A percentile compares a stretch with the other conserved stretches of the same genome.
phyloP scores from a whole-genome alignment of 2,888 invertebrate species.

The Stenolophus ochropezus region DNA sequence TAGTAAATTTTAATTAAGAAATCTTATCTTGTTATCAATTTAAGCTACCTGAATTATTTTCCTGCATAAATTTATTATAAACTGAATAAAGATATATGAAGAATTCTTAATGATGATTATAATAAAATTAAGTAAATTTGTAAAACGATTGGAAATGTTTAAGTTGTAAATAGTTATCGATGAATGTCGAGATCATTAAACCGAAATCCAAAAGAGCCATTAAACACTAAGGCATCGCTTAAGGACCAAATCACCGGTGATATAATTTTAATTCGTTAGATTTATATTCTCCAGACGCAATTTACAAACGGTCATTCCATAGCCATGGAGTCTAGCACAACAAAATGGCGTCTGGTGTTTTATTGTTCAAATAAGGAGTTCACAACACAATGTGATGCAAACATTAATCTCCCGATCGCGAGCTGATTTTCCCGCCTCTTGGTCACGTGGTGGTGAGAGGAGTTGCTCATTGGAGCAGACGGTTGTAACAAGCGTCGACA shows the following conservation, averaged over 20 bases:
- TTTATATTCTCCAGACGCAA: constrained; percentile 51
- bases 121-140: constrained; percentile 32
- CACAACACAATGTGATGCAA: constrained; percentile 54
- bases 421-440: constrained; percentile 66
- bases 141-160: constrained; percentile 19
- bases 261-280: constrained; percentile 56
- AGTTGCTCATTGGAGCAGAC: constrained; percentile 41
- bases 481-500: constrained; percentile 64
- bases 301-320: constrained; percentile 42
- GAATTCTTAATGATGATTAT: constrained; percentile 15
- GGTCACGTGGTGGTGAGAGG: constrained; percentile 65
- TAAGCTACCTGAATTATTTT: background rate
- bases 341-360: constrained; percentile 61
- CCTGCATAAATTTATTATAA: too few relatives aligned
- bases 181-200: constrained; percentile 39
- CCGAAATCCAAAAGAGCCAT: constrained; percentile 39
- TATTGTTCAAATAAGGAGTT: constrained; percentile 61
- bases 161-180: constrained; percentile 12
- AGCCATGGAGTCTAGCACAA: constrained; percentile 41
- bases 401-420: constrained; percentile 55
- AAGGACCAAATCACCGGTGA: constrained; percentile 30
- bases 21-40: constrained; percentile 14
- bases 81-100: constrained; percentile 2
- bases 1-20: constrained; percentile 37
- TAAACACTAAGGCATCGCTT: constrained; percentile 29